Conservation (phyloP, 2,888 invertebrate species). For the Epistrophe grossulariae region DNA sequence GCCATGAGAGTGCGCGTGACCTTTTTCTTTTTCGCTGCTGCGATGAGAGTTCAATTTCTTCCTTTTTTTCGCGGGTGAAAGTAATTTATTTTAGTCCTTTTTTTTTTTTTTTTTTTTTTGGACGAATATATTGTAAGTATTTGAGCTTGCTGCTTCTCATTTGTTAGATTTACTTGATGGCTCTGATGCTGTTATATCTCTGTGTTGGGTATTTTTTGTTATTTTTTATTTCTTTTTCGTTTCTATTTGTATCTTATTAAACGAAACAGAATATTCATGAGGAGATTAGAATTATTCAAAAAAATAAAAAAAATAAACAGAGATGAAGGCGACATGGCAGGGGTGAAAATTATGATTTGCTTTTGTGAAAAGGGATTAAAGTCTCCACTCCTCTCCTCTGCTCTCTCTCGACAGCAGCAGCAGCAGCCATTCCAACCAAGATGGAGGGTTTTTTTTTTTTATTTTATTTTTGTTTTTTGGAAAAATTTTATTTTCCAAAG, state of each 20-base stretch:
- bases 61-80: slow-evolving; percentile 70
- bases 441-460: slow-evolving; percentile 54
- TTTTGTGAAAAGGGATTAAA: slow-evolving; percentile 82
- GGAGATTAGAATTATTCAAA: slow-evolving; percentile 83
- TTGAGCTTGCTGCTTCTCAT: slow-evolving; percentile 55
- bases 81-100: slow-evolving; percentile 68
- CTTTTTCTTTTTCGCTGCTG: slow-evolving; percentile 64
- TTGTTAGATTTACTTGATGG: slow-evolving; percentile 49
- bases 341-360: slow-evolving; percentile 80
- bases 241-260: slow-evolving; percentile 77
- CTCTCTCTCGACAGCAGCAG: slow-evolving; percentile 30
- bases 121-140: slow-evolving; percentile 35
- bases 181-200: slow-evolving; percentile 9
- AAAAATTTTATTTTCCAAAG: slow-evolving; percentile 72
- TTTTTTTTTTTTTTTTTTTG: slow-evolving; percentile 29
- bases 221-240: slow-evolving; percentile 5
- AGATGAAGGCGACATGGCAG: background rate
- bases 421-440: background rate
- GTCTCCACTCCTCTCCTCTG: slow-evolving; percentile 74
- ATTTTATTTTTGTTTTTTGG: slow-evolving; percentile 7
- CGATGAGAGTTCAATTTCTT: slow-evolving; percentile 69
- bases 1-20: slow-evolving; percentile 73
- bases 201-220: slow-evolving; percentile 9
- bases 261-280: slow-evolving; percentile 83
- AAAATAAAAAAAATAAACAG: slow-evolving; percentile 17